Evolutionary conservation across 37 sponge, comb jelly and placozoan species (phyloP), one percentile per base, ranked within the genome.

Genomic region (Haliclona indistincta): DNA sequence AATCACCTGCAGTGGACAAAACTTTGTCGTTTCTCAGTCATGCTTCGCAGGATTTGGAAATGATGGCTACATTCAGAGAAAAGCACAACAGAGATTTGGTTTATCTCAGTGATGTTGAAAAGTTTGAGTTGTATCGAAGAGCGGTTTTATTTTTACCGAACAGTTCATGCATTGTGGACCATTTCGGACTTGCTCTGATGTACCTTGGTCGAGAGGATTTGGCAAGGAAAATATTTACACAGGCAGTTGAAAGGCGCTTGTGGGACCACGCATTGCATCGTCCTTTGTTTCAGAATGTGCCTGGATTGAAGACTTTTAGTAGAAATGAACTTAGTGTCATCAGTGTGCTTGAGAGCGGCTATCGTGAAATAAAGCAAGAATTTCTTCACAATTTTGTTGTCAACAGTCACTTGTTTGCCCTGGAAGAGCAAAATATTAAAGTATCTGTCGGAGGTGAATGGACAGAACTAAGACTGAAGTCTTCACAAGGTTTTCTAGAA

Each of bases 201-300:
- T 70, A 71, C 29, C 51, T 63, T 1, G 90, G 84, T 6, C 54
- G 37, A 2, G 65, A 69, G 3, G 69, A 52, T 29, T 41, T 41
- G n/a, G 85, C 90, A 1, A 39, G 71, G 23, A 33, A 34, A 51
- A 78, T 89, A 43, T 89, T 84, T 51, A 39, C 63, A 25, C 78
- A 89, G 35, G 90, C 90, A 62, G 90, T 89, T 33, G 54, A 52
- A 4, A 10, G 68, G 19, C 85, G 90, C 3, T 10, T 89, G 54
- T 89, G 90, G 90, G 85, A 71, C 3, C 44, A 78, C 66, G 49
- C 73, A 26, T 66, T 89, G 81, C 90, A 89, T 66, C 66, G 90
- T 15, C 90, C 90, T 6, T 80, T 84, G 37, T 67, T 68, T 2
- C 78, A 89, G 37, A 84, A 84, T 44, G 76, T 89, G 1, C 56